Base-by-base conservation (phyloP, 2,113 vertebrate species). In the Menidia beryllina region DNA sequence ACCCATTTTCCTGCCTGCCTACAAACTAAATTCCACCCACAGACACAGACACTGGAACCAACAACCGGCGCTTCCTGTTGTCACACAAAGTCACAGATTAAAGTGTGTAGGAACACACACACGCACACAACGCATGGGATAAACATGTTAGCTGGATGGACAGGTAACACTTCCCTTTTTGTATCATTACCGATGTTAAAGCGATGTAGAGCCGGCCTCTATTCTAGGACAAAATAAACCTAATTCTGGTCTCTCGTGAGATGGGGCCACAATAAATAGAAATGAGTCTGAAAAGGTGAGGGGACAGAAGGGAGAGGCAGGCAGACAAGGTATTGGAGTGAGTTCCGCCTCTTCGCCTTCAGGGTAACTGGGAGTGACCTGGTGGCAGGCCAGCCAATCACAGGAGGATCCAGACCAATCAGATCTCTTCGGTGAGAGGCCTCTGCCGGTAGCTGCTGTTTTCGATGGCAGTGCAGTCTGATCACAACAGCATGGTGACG, bases 401-500 rank as follows among this genome's bases (percentile, higher is more conserved):
- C 73, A 1, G 65, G 69, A 85, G 73, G 75, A 75, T 71, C 56
- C 26, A n/a, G 48, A 69, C 34, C 72, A 47, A 57, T 77, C 21
- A 0, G 77, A 83, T 67, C 60, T 1, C 74, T 57, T 68, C 69
- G 12, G 71, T 49, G 75, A 77, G 45, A 62, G 79, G 69, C 48
- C 6, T 34, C 36, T 0, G 70, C 64, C 71, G 6, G 62, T 21
- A 47, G 74, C 66, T 63, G 79, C 34, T 43, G 58, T 6, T 6
- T 69, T 51, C 36, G 5, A 25, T 10, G 38, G 64, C 75, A 48
- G 69, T 77, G 45, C 30, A 79, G 80, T 87, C 84, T 67, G 10
- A 54, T 95, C 93, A 98, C 89, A 97, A 91, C 89, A 98, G 90
- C 97, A 97, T 97, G 66, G 94, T 97, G 79, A 95, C 59, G 1